Evolutionary conservation across 2,113 vertebrate species (phyloP).

Genomic region (Rana temporaria): DNA sequence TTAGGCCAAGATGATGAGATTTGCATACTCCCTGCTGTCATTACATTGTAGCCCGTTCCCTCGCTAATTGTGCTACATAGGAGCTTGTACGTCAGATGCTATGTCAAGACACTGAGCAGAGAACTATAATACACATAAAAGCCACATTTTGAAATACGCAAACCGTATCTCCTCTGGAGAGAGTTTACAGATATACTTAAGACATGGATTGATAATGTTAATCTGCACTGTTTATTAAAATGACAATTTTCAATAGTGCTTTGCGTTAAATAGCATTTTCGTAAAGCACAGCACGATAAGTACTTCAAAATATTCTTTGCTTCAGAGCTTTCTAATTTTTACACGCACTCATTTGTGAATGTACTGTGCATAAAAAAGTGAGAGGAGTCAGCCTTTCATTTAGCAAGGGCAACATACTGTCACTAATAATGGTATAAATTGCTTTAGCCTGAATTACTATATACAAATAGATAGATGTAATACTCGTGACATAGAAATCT

Average conservation of each 20-base stretch:
- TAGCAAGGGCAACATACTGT: not conserved
- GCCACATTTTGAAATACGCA: not conserved
- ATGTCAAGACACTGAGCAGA: conserved; percentile 22
- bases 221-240: conserved; percentile 17
- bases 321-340: not conserved
- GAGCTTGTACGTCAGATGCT: conserved; percentile 28
- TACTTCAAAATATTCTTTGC: conserved; percentile 34
- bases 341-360: not conserved
- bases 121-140: not conserved
- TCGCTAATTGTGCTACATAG: not conserved
- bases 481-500: conserved; percentile 2
- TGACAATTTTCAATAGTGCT: not conserved
- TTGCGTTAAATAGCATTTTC: conserved; percentile 7
- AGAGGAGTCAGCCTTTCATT: not conserved
- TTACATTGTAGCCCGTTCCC: not conserved
- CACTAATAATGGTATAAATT: not conserved
- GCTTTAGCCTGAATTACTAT: not conserved
- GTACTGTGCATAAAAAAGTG: not conserved
- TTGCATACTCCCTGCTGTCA: conserved; percentile 16
- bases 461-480: not conserved
- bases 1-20: not conserved
- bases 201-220: conserved; percentile 1
- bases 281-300: conserved; percentile 17
- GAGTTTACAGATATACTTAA: conserved; percentile 22
- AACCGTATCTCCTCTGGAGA: not conserved